Evolutionary conservation across 2,113 vertebrate genomes (phyloP).

Genomic region (Falco punctatus): DNA sequence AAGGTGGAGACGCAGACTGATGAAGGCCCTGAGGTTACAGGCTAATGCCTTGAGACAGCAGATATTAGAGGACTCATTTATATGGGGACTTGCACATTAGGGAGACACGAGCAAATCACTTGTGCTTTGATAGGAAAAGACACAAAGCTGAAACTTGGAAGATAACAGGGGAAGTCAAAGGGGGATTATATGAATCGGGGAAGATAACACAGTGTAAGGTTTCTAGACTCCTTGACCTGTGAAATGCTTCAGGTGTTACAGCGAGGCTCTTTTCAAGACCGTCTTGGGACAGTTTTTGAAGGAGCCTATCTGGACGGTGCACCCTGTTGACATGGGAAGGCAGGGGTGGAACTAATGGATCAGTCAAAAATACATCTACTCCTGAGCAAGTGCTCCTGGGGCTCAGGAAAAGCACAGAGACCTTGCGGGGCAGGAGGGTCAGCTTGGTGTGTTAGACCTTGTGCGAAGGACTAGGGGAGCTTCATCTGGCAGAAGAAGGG

Average conservation of each 20-base stretch:
- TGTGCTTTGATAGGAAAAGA: not conserved
- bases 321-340: not conserved
- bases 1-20: not conserved
- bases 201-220: not conserved
- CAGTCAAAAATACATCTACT: not conserved
- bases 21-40: conserved; percentile 21
- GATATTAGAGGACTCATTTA: not conserved
- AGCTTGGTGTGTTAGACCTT: not conserved
- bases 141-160: not conserved
- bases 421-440: accelerated
- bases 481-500: not conserved
- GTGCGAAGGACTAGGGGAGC: not conserved
- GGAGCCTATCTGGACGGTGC: not conserved
- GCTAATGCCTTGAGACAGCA: not conserved
- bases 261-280: not conserved
- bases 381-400: not conserved
- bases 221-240: not conserved
- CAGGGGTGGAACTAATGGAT: not conserved
- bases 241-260: not conserved
- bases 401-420: not conserved
- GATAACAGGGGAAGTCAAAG: not conserved
- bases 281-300: not conserved
- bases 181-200: not conserved
- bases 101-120: not conserved
- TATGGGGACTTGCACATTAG: not conserved